Conservation (phyloP, 2,888 invertebrate species). For the Callosobruchus maculatus region DNA sequence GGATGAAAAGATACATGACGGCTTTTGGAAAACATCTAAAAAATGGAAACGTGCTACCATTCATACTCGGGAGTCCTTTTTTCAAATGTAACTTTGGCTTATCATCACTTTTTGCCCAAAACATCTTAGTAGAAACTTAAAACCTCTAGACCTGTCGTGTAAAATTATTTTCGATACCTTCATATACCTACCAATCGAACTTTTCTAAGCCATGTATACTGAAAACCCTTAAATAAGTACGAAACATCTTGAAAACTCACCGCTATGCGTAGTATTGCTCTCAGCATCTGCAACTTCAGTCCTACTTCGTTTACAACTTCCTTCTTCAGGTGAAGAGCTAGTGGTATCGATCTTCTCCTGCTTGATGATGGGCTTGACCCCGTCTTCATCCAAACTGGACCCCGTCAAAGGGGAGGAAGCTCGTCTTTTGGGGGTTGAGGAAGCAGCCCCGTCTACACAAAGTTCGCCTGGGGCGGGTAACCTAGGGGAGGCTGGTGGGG, state of each 20-base stretch:
- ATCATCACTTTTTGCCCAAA: too few species aligned
- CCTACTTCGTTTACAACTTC: conserved; percentile 64
- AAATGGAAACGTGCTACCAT: too few species aligned
- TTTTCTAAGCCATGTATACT: too few species aligned
- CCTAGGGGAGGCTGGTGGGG: conserved; percentile 67
- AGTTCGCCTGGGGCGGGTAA: conserved; percentile 63
- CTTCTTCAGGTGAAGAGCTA: conserved; percentile 57
- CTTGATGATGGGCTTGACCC: conserved; percentile 55
- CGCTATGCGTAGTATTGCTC: conserved; percentile 87
- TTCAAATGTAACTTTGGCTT: too few species aligned
- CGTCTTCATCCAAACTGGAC: conserved; percentile 47
- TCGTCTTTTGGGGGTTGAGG: conserved; percentile 72
- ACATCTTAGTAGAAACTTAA: too few species aligned
- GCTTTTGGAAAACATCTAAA: too few species aligned
- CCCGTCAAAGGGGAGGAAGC: conserved; percentile 49
- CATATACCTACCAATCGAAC: too few species aligned
- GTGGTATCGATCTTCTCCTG: conserved; percentile 66
- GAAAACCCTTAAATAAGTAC: too few species aligned
- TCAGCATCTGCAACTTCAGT: conserved; percentile 84
- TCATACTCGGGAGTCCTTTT: too few species aligned
- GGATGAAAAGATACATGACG: too few species aligned
- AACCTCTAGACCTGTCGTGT: too few species aligned
- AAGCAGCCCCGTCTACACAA: conserved; percentile 76
- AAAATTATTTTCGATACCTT: too few species aligned
- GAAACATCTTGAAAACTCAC: conserved; percentile 57